Conservation (phyloP, 2,113 vertebrate species). For the Oostethus manadensis region DNA sequence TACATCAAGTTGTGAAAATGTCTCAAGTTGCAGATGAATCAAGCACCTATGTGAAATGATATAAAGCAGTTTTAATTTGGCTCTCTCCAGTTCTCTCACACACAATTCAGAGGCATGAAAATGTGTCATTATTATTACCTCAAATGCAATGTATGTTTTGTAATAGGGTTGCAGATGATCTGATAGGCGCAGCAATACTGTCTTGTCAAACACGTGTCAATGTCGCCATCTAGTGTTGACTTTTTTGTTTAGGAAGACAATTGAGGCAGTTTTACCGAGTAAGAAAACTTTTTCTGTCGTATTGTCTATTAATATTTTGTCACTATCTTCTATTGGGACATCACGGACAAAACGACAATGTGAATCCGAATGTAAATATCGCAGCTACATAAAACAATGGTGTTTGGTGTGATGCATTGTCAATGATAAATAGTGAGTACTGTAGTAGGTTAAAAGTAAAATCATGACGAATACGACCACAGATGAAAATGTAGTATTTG, state of each 20-base stretch:
- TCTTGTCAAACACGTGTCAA: conserved; percentile 19
- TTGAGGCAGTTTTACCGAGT: background rate
- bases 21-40: conserved; percentile 9
- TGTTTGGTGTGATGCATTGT: no score
- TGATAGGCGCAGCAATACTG: background rate
- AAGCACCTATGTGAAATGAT: conserved; percentile 23
- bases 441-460: no score
- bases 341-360: no score
- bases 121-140: conserved; percentile 4
- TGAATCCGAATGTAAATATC: no score
- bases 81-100: background rate
- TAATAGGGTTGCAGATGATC: background rate
- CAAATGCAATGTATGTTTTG: conserved; percentile 8
- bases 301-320: no score
- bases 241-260: background rate
- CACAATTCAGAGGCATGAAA: background rate
- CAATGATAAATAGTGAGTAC: no score
- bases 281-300: background rate
- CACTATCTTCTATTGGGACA: no score
- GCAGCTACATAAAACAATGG: no score
- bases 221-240: conserved; percentile 67
- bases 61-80: background rate
- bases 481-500: no score
- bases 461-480: no score
- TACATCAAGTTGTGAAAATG: conserved; percentile 4